Evolutionary conservation across 2,797 vertebrate genomes (phyloP), one percentile per base, ranked within the genome.

Genomic region (Pristis pectinata): DNA sequence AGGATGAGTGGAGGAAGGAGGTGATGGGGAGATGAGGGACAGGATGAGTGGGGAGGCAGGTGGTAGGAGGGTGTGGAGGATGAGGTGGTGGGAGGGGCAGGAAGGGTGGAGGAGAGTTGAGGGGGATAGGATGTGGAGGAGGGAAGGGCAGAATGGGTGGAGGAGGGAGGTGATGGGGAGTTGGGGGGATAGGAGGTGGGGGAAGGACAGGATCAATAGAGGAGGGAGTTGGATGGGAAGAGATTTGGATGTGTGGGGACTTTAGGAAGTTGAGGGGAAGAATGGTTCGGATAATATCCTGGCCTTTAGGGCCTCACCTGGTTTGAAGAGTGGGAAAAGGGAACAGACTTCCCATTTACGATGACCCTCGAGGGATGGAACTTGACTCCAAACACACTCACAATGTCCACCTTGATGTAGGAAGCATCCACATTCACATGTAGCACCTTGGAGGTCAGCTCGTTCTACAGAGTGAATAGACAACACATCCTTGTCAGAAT

Each of bases 391-490:
- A 98, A 98, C 96, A 98, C 97, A 1, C 97, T 97, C 95, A 97
- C 95, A 0, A 96, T 97, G 95, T 96, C 97, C 95, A 98, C 96
- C 0, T 96, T 97, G 95, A 98, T 96, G 95, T 96, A 96, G 0
- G 96, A 96, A 30, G 97, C 97, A 95, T 98, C 97, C 0, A 95
- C 53, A 0, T 97, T 95, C 94, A 94, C 96, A 0, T 96, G 98
- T n/a, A 98, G 97, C 61, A 98, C 95, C 0, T 97, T 96, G 19
- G 98, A 98, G 0, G 95, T 98, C 97, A 98, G 97, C 30, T 95
- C 94, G 19, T 97, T 97, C 98, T 98, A 59, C 92, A 41, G 56
- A 94, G 76, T 6, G 22, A 96, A 74, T 5, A 41, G n/a, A 91
- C 37, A 91, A 67, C 59, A 41, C 19, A 67, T 8, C 9, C 41